A percentile compares a stretch with the other conserved stretches of the same genome.
Evolutionary conservation across 2,888 invertebrate genomes (phyloP).

Genomic region (Pristionchus maxplancki): DNA sequence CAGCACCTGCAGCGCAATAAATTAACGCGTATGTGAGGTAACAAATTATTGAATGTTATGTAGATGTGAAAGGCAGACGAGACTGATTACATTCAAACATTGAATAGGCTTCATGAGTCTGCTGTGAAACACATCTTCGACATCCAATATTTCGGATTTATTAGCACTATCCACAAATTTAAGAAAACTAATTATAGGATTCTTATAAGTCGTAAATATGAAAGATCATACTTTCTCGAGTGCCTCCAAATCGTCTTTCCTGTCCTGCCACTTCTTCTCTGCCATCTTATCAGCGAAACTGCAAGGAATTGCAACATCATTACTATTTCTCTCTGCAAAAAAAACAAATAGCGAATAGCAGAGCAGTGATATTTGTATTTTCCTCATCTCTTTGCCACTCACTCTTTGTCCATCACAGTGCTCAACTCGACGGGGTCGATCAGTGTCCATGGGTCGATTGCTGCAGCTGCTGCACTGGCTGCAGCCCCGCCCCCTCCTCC

Average conservation of each 20-base stretch:
- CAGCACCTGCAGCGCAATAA: background rate
- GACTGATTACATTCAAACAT: too few relatives aligned
- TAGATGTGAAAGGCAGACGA: too few relatives aligned
- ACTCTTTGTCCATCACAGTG: conserved; percentile 55
- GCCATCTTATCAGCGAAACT: conserved; percentile 95
- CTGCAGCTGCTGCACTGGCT: conserved; percentile 62
- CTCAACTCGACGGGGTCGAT: conserved; percentile 91
- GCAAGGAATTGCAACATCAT: conserved; percentile 80
- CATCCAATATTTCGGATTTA: too few relatives aligned
- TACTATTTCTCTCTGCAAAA: background rate
- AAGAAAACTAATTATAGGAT: too few relatives aligned
- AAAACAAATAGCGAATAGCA: background rate
- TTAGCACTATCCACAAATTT: too few relatives aligned
- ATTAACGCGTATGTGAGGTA: too few relatives aligned
- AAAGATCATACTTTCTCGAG: conserved; percentile 50
- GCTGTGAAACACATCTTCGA: too few relatives aligned
- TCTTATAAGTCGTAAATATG: background rate
- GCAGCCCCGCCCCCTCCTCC: background rate
- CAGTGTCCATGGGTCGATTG: conserved; percentile 91
- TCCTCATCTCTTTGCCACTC: too few relatives aligned
- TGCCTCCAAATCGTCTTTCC: conserved; percentile 96
- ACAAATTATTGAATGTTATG: too few relatives aligned
- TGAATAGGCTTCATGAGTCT: too few relatives aligned
- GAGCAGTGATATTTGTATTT: background rate
- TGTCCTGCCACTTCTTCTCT: conserved; percentile 96